phyloP scores from a whole-genome alignment of 2,113 vertebrate genomes.

The Toxotes chatareus region DNA sequence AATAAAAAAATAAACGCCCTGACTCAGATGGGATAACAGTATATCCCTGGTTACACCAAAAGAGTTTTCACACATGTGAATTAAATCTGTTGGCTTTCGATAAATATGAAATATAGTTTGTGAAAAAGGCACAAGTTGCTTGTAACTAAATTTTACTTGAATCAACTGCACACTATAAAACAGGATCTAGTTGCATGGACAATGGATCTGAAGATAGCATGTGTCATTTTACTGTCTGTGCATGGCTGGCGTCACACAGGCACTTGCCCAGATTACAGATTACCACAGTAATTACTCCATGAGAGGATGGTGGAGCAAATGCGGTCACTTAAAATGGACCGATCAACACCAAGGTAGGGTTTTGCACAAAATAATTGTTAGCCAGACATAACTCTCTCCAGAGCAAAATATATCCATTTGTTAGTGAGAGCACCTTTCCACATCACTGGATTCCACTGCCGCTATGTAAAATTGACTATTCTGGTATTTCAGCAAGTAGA shows the following conservation, averaged over 20 bases:
- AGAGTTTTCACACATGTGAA: not conserved
- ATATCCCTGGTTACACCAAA: not conserved
- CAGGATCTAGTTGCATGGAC: not conserved
- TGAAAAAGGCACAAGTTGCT: not conserved
- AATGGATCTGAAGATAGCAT: slow-evolving; percentile 2
- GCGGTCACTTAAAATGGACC: not conserved
- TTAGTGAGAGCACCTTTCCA: slow-evolving; percentile 10
- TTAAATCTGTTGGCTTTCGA: not conserved
- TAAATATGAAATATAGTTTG: not conserved
- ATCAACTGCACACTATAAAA: slow-evolving; percentile 3
- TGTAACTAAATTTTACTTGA: not conserved
- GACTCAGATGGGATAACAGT: not conserved
- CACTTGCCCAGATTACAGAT: slow-evolving; percentile 47
- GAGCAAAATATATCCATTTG: not conserved
- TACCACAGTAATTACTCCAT: slow-evolving; percentile 42
- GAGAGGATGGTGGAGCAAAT: slow-evolving; percentile 18
- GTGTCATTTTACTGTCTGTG: slow-evolving; percentile 24
- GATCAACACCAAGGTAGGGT: not conserved
- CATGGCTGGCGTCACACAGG: slow-evolving; percentile 38
- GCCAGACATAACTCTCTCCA: not conserved
- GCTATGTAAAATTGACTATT: slow-evolving; percentile 16
- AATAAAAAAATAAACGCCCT: not conserved
- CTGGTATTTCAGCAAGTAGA: slow-evolving; percentile 39
- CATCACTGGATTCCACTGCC: slow-evolving; percentile 19
- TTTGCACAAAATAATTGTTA: not conserved